phyloP scores from a whole-genome alignment of 2,113 vertebrate genomes.

The Sinocyclocheilus anophthalmus region DNA sequence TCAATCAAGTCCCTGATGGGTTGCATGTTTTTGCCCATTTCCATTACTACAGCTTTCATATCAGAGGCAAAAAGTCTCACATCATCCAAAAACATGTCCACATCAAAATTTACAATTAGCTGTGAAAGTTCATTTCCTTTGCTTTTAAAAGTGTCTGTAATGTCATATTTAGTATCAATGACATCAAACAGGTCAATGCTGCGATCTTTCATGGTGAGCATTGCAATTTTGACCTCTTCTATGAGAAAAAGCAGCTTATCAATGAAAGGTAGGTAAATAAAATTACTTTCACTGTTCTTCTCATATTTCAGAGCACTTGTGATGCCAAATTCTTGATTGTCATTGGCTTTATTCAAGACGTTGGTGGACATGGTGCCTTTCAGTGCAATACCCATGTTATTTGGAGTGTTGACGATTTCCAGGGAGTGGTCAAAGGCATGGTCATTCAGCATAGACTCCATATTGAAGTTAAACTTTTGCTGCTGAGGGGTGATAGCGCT shows the following conservation, averaged over 20 bases:
- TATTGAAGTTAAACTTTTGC: constrained; percentile 81
- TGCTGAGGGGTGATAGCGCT: constrained; percentile 80
- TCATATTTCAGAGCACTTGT: constrained; percentile 85
- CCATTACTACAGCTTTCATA: constrained; percentile 73
- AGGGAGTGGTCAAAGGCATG: constrained; percentile 82
- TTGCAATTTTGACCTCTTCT: constrained; percentile 72
- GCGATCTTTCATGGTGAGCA: constrained; percentile 75
- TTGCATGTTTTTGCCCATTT: constrained; percentile 77
- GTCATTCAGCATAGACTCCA: constrained; percentile 83
- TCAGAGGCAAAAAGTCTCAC: constrained; percentile 73
- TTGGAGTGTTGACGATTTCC: constrained; percentile 78
- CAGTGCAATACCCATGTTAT: constrained; percentile 80
- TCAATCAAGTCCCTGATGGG: constrained; percentile 71
- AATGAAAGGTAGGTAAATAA: constrained; percentile 83
- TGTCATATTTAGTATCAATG: constrained; percentile 75
- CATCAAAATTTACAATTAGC: constrained; percentile 76
- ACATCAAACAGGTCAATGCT: constrained; percentile 75
- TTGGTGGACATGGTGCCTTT: constrained; percentile 73
- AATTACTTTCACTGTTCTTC: constrained; percentile 84
- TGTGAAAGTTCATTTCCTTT: constrained; percentile 74
- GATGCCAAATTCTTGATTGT: constrained; percentile 79
- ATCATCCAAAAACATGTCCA: constrained; percentile 70
- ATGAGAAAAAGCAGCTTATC: constrained; percentile 80
- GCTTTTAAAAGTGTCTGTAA: constrained; percentile 75
- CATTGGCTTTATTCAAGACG: constrained; percentile 70